Base-by-base conservation (phyloP, 92 coral and sea anemone species). In the Plumapathes pennacea region DNA sequence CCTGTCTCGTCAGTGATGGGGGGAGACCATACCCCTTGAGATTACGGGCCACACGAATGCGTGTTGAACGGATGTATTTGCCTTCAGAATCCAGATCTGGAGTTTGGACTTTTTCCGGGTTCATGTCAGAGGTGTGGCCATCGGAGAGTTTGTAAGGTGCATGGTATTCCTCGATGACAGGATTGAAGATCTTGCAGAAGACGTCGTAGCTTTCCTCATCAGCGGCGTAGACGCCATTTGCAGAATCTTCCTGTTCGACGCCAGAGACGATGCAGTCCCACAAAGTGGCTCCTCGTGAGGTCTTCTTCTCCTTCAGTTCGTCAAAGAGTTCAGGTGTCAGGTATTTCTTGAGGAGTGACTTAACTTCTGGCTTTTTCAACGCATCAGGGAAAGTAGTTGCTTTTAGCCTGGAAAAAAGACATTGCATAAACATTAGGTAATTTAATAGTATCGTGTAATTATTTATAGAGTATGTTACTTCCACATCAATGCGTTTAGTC, bases 41-140 rank as follows among this genome's bases (percentile, higher is more conserved):
- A 64, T 82, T 90, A 7, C 97, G 95, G 10, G 89, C 97, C 6
- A 90, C 97, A 10, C 97, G 89, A 50, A 90, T 88, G 13, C 97
- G 85, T 12, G 97, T 90, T 1, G 97, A 90, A 10, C 88, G 84
- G 59, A 90, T 85, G 72, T 55, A 76, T 26, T 59, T 45, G 41
- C 84, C 69, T 26, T 88, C 86, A 10, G 95, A 90, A 32, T 85
- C 91, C 38, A 85, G 75, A 45, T 81, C 89, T 11, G 95, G 90
- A 37, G 89, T 83, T 13, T 77, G 46, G 5, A 90, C 84, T 59
- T 78, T 79, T 32, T 64, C 85, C 4, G 95, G 80, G 42, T 90
- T 76, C 97, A 90, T 90, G 54, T 88, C 92, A 4, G 95, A 77
- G 45, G 55, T 71, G 64, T 85, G 95, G 2, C 81, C 81, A 40